Percentiles rank a stretch among this genome's conserved stretches.
Conservation (phyloP, 2,113 vertebrate species). For the Macrotus californicus region DNA sequence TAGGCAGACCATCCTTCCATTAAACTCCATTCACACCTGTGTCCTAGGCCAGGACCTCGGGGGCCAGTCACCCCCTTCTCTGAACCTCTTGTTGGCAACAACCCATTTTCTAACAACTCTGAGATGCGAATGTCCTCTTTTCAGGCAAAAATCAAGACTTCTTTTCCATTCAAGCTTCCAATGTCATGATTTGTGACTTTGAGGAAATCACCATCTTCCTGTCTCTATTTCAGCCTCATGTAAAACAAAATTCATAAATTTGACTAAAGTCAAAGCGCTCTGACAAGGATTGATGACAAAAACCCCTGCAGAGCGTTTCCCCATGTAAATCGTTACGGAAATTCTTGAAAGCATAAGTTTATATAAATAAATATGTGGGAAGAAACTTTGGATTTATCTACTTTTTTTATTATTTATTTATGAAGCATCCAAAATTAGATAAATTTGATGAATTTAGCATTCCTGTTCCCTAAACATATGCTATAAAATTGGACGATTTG, state of each 20-base stretch:
- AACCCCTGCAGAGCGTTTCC: background rate
- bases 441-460: conserved; percentile 47
- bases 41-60: background rate
- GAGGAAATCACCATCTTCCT: background rate
- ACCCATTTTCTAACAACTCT: background rate
- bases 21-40: background rate
- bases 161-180: background rate
- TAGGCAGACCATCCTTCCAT: background rate
- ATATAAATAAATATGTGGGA: conserved; percentile 48
- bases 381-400: conserved; percentile 48
- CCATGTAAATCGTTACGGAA: conserved; percentile 47
- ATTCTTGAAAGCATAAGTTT: conserved; percentile 41
- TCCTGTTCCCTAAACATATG: background rate
- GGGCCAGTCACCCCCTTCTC: background rate
- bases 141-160: background rate
- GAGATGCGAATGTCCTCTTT: background rate
- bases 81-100: background rate
- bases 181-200: conserved; percentile 38
- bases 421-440: conserved; percentile 46
- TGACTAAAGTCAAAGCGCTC: conserved; percentile 12
- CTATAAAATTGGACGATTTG: conserved; percentile 13
- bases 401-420: conserved; percentile 59
- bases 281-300: conserved; percentile 46
- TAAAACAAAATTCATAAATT: conserved; percentile 58
- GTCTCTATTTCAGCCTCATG: background rate